Conservation (phyloP, 92 coral and sea anemone genomes). For the Scolanthus callimorphus region DNA sequence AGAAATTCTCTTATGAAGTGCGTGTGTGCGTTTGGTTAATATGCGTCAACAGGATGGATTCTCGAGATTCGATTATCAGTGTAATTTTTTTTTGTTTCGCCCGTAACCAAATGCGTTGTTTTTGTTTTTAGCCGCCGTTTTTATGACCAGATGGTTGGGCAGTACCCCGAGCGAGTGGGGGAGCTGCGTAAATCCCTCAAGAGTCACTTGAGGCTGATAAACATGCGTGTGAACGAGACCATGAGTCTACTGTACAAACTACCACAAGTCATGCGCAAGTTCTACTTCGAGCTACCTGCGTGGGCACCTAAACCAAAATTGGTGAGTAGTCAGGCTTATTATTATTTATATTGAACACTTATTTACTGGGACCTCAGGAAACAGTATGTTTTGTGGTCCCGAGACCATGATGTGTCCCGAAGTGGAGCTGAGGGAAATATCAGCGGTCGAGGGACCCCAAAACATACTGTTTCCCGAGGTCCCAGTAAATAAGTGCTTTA, state of each 20-base stretch:
- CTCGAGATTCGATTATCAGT: too few relatives aligned
- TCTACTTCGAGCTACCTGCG: conserved; percentile 60
- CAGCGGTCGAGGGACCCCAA: background rate
- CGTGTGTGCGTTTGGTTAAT: too few relatives aligned
- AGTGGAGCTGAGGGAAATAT: background rate
- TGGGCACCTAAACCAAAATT: conserved; percentile 78
- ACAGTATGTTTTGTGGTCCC: background rate
- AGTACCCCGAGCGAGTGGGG: conserved; percentile 51
- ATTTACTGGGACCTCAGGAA: background rate
- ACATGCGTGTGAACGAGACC: conserved; percentile 69
- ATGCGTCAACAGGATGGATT: too few relatives aligned
- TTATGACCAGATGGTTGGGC: conserved; percentile 55
- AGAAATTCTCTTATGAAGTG: too few relatives aligned
- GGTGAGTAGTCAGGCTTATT: too few relatives aligned
- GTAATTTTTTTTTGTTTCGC: too few relatives aligned
- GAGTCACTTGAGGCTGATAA: conserved; percentile 57
- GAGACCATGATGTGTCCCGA: background rate
- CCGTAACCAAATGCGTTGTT: background rate
- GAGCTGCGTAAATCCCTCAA: conserved; percentile 48
- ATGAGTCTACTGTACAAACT: conserved; percentile 78
- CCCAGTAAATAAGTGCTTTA: too few relatives aligned
- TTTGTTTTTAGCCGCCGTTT: conserved; percentile 48
- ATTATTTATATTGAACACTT: background rate
- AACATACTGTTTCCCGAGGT: background rate
- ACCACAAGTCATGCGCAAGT: conserved; percentile 72